Evolutionary conservation across 1,140 invertebrate species (phyloP).

Genomic region (Heliconius hewitsoni): DNA sequence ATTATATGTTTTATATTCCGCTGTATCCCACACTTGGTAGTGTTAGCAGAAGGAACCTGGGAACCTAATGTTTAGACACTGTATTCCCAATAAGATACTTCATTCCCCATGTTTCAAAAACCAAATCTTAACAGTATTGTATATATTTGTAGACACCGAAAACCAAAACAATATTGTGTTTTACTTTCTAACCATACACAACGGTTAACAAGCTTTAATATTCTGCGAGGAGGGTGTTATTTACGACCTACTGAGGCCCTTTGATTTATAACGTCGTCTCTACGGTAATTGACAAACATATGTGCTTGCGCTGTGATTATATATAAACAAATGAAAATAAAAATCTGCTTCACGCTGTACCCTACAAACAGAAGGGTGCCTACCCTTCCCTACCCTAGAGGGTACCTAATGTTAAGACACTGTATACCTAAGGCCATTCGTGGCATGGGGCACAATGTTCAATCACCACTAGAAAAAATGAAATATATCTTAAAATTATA

Average conservation of each 20-base stretch:
- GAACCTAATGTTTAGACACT: background rate
- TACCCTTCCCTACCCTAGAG: too few relatives aligned
- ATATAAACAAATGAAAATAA: background rate
- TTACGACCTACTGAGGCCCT: constrained; percentile 30
- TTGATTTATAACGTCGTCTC: constrained; percentile 33
- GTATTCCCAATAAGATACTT: too few relatives aligned
- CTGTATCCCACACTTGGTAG: too few relatives aligned
- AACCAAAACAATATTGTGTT: background rate
- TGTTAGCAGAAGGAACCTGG: too few relatives aligned
- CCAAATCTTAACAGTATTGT: background rate
- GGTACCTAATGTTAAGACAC: too few relatives aligned
- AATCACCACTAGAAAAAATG: too few relatives aligned
- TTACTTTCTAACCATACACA: constrained; percentile 17
- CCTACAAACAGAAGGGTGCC: too few relatives aligned
- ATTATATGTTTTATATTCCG: too few relatives aligned
- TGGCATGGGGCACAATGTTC: too few relatives aligned
- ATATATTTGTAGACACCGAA: background rate
- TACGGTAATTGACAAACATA: constrained; percentile 23
- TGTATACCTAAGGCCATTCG: too few relatives aligned
- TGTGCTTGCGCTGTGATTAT: background rate
- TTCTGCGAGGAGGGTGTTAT: constrained; percentile 32
- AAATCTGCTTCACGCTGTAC: too few relatives aligned
- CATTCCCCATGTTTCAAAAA: background rate
- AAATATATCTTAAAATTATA: too few relatives aligned
- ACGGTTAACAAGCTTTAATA: constrained; percentile 34